Percentiles rank a stretch among this genome's conserved stretches.
phyloP scores from a whole-genome alignment of 1,140 invertebrate species.

The Caerostris darwini region DNA sequence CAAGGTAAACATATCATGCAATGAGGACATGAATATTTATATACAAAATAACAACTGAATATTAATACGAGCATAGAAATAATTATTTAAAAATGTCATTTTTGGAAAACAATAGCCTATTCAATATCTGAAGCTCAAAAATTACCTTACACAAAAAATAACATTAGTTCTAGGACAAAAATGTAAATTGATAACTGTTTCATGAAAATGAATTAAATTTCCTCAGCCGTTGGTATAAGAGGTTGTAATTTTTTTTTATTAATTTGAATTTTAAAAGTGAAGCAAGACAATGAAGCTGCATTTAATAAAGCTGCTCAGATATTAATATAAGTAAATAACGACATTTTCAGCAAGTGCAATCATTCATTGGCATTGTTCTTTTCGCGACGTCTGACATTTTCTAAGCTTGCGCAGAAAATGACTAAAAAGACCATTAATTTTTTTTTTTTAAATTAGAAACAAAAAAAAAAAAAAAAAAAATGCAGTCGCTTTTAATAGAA shows the following conservation, averaged over 20 bases:
- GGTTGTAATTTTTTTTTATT: background rate
- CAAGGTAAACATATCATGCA: no score
- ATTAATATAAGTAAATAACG: conserved; percentile 29
- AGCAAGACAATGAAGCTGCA: background rate
- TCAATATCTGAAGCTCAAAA: background rate
- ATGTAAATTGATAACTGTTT: background rate
- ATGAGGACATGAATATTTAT: no score
- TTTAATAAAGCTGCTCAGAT: conserved; percentile 28
- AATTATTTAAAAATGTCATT: background rate
- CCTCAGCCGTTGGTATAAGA: background rate
- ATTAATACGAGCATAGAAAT: background rate
- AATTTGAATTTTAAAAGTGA: conserved; percentile 19
- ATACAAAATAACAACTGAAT: background rate
- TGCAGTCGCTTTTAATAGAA: background rate
- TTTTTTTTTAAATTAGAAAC: background rate
- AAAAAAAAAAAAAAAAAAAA: background rate
- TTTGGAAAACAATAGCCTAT: no score
- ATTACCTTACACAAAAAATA: background rate
- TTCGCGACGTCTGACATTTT: conserved; percentile 4
- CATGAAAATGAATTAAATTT: background rate
- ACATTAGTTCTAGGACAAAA: background rate
- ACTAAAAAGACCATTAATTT: conserved; percentile 46
- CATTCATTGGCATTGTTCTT: conserved; percentile 7
- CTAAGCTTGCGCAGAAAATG: background rate
- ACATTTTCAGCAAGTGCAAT: conserved; percentile 10